phyloP scores from a whole-genome alignment of 2,113 vertebrate species.

The Ctenodactylus gundi region DNA sequence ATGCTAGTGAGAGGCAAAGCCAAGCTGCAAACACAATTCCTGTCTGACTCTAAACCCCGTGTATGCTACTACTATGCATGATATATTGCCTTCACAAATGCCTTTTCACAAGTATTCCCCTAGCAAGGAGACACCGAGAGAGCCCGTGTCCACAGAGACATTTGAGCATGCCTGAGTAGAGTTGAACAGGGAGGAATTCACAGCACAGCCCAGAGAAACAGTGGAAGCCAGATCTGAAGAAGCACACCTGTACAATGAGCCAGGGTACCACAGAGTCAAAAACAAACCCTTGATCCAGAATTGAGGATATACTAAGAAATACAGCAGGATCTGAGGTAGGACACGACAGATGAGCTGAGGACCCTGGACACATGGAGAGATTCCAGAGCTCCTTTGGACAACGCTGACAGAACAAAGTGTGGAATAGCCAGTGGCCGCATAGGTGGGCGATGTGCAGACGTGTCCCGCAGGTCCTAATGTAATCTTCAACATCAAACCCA shows the following conservation, averaged over 20 bases:
- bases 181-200: neutral
- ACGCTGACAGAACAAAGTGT: fast-evolving
- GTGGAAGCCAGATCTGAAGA: neutral
- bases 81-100: neutral
- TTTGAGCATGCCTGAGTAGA: neutral
- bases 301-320: neutral
- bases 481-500: neutral
- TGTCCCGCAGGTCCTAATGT: neutral
- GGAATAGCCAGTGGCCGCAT: neutral
- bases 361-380: no score
- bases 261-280: neutral
- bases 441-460: neutral
- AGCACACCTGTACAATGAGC: neutral
- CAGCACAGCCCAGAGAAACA: neutral
- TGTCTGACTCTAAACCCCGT: neutral
- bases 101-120: neutral
- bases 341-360: neutral
- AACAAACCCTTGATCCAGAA: neutral
- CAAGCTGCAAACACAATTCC: neutral
- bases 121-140: neutral
- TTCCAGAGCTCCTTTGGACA: neutral
- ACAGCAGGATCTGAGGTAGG: neutral
- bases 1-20: neutral
- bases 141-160: neutral
- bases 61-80: neutral